phyloP scores from a whole-genome alignment of 2,113 vertebrate genomes.

The Caranx ignobilis region DNA sequence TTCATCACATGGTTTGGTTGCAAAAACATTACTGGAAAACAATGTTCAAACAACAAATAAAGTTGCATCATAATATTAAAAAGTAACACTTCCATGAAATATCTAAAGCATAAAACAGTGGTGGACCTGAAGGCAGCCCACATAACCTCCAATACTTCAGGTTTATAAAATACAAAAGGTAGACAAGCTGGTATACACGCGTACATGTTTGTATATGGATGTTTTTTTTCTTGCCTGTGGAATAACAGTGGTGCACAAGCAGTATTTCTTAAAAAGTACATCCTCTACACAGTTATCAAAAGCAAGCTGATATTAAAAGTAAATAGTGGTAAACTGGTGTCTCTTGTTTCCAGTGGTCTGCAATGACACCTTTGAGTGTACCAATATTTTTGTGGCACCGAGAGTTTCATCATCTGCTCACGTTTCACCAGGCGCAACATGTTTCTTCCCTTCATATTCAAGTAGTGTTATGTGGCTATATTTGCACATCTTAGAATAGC shows the following conservation, averaged over 20 bases:
- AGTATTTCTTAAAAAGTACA: slow-evolving; percentile 75
- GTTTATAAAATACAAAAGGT: slow-evolving; percentile 79
- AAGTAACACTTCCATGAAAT: slow-evolving; percentile 82
- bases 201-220: slow-evolving; percentile 73
- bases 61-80: slow-evolving; percentile 67
- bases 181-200: slow-evolving; percentile 79
- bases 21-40: slow-evolving; percentile 70
- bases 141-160: slow-evolving; percentile 78
- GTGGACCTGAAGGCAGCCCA: slow-evolving; percentile 70
- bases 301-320: slow-evolving; percentile 78
- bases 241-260: slow-evolving; percentile 78
- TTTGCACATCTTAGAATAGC: slow-evolving; percentile 83
- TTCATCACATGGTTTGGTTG: slow-evolving; percentile 67
- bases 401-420: slow-evolving; percentile 69
- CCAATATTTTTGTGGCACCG: slow-evolving; percentile 78
- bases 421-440: slow-evolving; percentile 66
- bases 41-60: slow-evolving; percentile 63
- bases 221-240: slow-evolving; percentile 71
- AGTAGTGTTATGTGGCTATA: slow-evolving; percentile 82
- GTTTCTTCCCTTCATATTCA: slow-evolving; percentile 84
- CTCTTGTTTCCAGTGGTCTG: slow-evolving; percentile 79
- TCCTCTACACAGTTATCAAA: slow-evolving; percentile 77
- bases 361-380: slow-evolving; percentile 78
- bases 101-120: slow-evolving; percentile 77
- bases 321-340: slow-evolving; percentile 81